phyloP scores from a whole-genome alignment of 2,888 invertebrate species.

The Chrysomela aeneicollis region DNA sequence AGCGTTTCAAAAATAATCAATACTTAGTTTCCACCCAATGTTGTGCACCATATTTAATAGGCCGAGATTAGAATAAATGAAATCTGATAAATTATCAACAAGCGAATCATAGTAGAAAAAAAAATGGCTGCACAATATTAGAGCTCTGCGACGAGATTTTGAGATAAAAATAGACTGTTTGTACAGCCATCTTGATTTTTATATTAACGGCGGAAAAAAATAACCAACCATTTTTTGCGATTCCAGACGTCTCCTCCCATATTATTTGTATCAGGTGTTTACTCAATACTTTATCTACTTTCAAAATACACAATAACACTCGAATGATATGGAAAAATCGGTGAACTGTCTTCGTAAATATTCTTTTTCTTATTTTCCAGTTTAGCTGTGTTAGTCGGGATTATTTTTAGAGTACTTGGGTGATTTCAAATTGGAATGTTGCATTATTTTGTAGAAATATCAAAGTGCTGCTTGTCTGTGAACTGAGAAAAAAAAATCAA shows the following conservation, averaged over 20 bases:
- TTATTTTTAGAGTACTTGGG: constrained; percentile 35
- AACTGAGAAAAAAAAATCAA: background rate
- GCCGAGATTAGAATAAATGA: constrained; percentile 25
- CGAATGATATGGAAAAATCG: constrained; percentile 18
- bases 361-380: constrained; percentile 26
- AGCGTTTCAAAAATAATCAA: constrained; percentile 23
- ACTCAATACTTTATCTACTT: constrained; percentile 32
- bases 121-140: constrained; percentile 34
- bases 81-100: constrained; percentile 25
- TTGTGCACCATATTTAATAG: background rate
- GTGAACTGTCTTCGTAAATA: constrained; percentile 17
- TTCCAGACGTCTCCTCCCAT: constrained; percentile 34
- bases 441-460: constrained; percentile 21
- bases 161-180: constrained; percentile 61
- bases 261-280: constrained; percentile 37
- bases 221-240: constrained; percentile 38
- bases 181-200: constrained; percentile 58
- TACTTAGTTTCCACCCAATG: constrained; percentile 2
- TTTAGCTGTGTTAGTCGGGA: constrained; percentile 29
- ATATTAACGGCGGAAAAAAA: constrained; percentile 42
- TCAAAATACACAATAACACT: constrained; percentile 26
- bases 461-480: background rate
- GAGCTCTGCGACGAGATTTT: constrained; percentile 30
- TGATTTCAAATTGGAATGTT: constrained; percentile 24
- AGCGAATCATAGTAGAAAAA: constrained; percentile 24